Evolutionary conservation across 2,113 vertebrate genomes (phyloP).

Genomic region (Chamaetylas fuelleborni): DNA sequence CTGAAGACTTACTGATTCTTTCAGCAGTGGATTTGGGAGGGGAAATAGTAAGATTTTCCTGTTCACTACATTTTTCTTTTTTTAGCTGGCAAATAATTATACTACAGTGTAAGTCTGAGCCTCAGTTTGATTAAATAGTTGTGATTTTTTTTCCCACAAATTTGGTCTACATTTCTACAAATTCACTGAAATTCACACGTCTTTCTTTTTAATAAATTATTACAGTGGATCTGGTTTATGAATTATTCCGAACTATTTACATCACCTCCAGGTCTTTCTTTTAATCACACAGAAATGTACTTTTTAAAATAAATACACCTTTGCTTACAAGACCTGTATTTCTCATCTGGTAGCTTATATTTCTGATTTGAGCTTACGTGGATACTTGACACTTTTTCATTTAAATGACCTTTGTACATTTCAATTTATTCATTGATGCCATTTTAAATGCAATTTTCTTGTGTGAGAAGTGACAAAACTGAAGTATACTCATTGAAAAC

Average conservation of each 20-base stretch:
- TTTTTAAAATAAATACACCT: accelerated
- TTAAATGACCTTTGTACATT: background rate
- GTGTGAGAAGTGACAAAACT: background rate
- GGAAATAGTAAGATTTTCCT: background rate
- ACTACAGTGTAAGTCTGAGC: background rate
- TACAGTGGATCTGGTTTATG: background rate
- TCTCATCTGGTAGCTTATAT: background rate
- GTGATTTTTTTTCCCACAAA: background rate
- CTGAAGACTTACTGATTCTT: background rate
- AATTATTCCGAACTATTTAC: background rate
- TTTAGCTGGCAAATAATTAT: background rate
- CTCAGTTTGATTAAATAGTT: background rate
- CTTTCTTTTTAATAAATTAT: background rate
- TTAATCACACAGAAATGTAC: background rate
- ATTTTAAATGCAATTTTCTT: background rate
- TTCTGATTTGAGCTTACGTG: background rate
- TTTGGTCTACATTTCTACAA: background rate
- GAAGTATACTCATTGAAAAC: background rate
- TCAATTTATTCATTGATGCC: background rate
- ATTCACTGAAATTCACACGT: background rate
- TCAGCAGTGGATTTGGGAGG: background rate
- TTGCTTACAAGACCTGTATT: background rate
- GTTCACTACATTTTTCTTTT: background rate
- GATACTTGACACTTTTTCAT: background rate
- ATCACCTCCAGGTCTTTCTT: background rate